phyloP scores from a whole-genome alignment of 2,888 invertebrate genomes.

The Drosophila fulvimacula region DNA sequence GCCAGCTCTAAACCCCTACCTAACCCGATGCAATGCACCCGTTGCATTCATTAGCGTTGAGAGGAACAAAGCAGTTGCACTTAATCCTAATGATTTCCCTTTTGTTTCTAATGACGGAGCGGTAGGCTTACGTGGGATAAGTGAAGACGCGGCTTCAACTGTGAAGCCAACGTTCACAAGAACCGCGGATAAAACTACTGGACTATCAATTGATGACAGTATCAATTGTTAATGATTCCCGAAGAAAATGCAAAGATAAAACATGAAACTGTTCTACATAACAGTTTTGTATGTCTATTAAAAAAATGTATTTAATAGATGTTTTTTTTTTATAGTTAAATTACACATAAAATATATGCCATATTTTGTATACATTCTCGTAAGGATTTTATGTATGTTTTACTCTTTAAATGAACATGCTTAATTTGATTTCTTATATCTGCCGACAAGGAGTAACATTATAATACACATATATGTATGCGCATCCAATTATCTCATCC shows the following conservation, averaged over 20 bases:
- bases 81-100: slow-evolving; percentile 76
- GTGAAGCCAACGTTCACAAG: slow-evolving; percentile 23
- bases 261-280: neutral
- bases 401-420: neutral
- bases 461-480: neutral
- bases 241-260: neutral
- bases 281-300: neutral
- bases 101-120: slow-evolving; percentile 73
- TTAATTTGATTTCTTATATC: too few relatives aligned
- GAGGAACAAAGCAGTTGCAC: slow-evolving; percentile 63
- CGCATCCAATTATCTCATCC: neutral
- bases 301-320: neutral
- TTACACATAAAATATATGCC: neutral
- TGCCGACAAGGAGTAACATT: too few relatives aligned
- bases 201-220: slow-evolving; percentile 12
- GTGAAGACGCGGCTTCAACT: slow-evolving; percentile 10
- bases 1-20: slow-evolving; percentile 43
- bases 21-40: slow-evolving; percentile 46
- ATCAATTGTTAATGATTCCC: neutral
- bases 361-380: neutral
- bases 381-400: neutral
- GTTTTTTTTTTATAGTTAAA: neutral
- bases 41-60: slow-evolving; percentile 71
- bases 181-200: slow-evolving; percentile 23
- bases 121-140: slow-evolving; percentile 63